These are phyloP conservation scores for Alviniconcha marisindica DNA, from an alignment of 1,140 invertebrate genomes.

Conservation along the genomic window DNA sequence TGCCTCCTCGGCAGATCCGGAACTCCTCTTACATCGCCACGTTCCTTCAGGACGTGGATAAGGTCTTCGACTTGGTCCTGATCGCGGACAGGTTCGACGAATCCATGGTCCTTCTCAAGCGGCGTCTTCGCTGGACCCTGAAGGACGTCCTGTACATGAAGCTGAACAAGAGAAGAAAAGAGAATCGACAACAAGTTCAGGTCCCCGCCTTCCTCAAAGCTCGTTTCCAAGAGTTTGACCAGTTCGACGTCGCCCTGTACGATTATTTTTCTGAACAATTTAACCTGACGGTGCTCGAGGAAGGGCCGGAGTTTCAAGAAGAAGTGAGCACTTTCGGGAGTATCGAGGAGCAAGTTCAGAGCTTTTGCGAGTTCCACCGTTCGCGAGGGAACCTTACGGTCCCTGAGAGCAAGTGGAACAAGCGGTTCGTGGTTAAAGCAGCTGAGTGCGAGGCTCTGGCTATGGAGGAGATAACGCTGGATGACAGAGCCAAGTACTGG, in stretches of 20 bases:
- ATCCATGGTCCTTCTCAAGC: constrained; percentile 75
- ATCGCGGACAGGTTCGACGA: constrained; percentile 78
- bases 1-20: constrained; percentile 2
- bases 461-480: neutral
- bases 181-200: neutral
- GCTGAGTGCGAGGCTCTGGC: neutral
- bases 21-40: neutral
- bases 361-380: constrained; percentile 22
- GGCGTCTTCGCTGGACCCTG: constrained; percentile 76
- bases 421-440: neutral
- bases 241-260: constrained; percentile 46
- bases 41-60: constrained; percentile 59
- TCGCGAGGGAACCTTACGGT: neutral
- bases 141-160: constrained; percentile 70
- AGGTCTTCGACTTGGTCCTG: constrained; percentile 77
- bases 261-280: constrained; percentile 42
- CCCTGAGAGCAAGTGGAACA: neutral
- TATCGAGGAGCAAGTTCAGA: neutral
- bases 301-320: constrained; percentile 27
- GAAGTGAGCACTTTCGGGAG: constrained; percentile 34
- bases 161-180: constrained; percentile 4
- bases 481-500: neutral
- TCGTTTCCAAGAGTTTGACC: constrained; percentile 29
- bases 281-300: constrained; percentile 24
- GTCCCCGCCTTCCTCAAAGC: neutral